Evolutionary conservation across 2,113 vertebrate genomes (phyloP).

Genomic region (Brachyistius frenatus): DNA sequence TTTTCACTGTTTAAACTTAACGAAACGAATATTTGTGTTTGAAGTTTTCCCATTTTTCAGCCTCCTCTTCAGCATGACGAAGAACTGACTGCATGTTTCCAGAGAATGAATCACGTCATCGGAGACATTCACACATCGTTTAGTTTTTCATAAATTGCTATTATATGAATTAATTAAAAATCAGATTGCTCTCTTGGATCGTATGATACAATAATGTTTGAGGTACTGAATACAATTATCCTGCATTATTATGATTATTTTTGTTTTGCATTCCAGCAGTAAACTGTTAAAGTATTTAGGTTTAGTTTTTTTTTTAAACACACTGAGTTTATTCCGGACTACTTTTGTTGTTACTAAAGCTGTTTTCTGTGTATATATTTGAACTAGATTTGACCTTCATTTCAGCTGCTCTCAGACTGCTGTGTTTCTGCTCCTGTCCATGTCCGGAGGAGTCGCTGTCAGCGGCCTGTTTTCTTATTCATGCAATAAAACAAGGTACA

Average conservation of each 20-base stretch:
- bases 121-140: no score
- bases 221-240: no score
- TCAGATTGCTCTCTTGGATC: no score
- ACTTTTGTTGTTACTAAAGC: slow-evolving; percentile 12
- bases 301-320: background rate
- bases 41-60: no score
- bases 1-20: no score
- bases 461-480: slow-evolving; percentile 19
- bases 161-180: no score
- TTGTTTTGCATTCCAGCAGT: no score
- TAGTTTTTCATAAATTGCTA: no score
- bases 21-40: no score
- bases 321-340: slow-evolving; percentile 7
- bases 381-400: slow-evolving; percentile 12
- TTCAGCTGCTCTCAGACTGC: background rate
- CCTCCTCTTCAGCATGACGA: background rate
- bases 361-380: background rate
- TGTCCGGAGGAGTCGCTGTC: background rate
- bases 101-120: background rate
- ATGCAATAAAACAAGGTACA: slow-evolving; percentile 52
- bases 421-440: background rate
- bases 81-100: background rate
- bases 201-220: no score
- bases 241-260: no score
- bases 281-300: no score